Conservation (phyloP, 1,140 invertebrate genomes). For the Danaus melanippus region DNA sequence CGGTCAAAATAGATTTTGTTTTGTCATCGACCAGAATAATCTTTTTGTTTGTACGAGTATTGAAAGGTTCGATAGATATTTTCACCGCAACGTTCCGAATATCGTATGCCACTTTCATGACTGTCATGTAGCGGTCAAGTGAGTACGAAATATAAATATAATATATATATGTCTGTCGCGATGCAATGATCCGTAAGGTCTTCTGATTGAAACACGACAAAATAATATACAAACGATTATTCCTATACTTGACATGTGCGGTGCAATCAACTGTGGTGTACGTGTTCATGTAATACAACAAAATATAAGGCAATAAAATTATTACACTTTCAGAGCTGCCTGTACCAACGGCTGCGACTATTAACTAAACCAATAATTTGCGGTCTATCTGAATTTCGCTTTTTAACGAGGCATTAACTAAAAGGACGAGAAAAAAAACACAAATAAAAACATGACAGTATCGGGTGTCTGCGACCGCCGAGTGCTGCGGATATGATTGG, state of each 20-base stretch:
- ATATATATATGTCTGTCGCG: too few species aligned
- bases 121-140: conserved; percentile 19
- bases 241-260: too few species aligned
- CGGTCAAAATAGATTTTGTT: conserved; percentile 34
- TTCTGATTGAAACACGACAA: too few species aligned
- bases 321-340: too few species aligned
- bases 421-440: conserved; percentile 17
- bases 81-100: conserved; percentile 27
- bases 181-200: too few species aligned
- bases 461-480: conserved; percentile 40
- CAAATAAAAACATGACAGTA: conserved; percentile 22
- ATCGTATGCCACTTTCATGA: conserved; percentile 9
- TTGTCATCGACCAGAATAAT: conserved; percentile 15
- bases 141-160: background rate
- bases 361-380: conserved; percentile 56
- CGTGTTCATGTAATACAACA: too few species aligned
- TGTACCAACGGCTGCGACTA: background rate
- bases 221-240: too few species aligned
- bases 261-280: too few species aligned
- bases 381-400: conserved; percentile 19
- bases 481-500: conserved; percentile 54
- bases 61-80: conserved; percentile 30
- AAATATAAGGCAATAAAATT: too few species aligned
- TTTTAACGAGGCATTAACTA: conserved; percentile 29
- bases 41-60: conserved; percentile 13